Percentiles rank a stretch among this genome's conserved stretches.
phyloP scores from a whole-genome alignment of 2,113 vertebrate species.

The Otolemur garnettii region DNA sequence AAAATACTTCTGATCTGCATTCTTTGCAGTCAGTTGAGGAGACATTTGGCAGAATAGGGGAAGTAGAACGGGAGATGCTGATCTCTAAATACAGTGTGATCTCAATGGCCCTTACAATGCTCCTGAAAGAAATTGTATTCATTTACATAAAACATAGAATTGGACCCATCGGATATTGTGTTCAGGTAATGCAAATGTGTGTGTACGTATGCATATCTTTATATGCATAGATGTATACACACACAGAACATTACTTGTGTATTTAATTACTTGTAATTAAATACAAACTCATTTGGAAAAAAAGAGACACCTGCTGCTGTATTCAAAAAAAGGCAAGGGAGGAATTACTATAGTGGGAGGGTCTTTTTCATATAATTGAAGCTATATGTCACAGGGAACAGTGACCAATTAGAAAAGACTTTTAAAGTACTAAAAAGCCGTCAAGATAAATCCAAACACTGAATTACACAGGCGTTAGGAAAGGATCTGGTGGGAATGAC shows the following conservation, averaged over 20 bases:
- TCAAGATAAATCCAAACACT: background rate
- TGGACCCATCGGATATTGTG: background rate
- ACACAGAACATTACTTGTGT: background rate
- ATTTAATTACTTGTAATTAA: conserved; percentile 9
- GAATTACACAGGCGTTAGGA: background rate
- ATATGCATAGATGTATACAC: background rate
- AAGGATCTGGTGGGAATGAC: background rate
- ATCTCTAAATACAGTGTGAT: background rate
- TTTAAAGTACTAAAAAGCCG: conserved; percentile 42
- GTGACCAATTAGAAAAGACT: conserved; percentile 31
- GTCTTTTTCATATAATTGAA: conserved; percentile 38
- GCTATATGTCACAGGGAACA: background rate
- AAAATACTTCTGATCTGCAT: conserved; percentile 7
- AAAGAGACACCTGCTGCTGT: conserved; percentile 52
- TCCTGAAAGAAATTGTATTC: background rate
- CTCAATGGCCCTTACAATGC: background rate
- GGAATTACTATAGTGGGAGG: background rate
- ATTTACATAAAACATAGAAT: conserved; percentile 15
- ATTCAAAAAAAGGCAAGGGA: background rate
- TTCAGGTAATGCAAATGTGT: background rate
- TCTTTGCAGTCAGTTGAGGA: conserved; percentile 24
- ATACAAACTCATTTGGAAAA: conserved; percentile 29
- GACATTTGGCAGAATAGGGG: background rate
- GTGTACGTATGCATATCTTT: background rate
- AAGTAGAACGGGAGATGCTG: background rate